phyloP scores from a whole-genome alignment of 1,140 invertebrate genomes.

The Trachymyrmex cornetzi region DNA sequence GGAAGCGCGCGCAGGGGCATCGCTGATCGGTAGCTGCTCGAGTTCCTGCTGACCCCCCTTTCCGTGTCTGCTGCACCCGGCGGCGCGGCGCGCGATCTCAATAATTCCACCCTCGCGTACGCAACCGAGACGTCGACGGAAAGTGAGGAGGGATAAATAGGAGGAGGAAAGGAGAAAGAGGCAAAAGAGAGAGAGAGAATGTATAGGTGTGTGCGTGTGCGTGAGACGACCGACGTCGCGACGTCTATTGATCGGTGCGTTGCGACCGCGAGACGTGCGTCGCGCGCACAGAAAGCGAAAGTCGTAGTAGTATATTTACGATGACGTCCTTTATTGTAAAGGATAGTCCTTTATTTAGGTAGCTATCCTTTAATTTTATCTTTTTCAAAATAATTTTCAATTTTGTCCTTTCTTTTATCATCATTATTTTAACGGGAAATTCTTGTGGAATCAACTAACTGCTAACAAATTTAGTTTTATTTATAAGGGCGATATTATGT shows the following conservation, averaged over 20 bases:
- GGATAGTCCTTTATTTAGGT: too few species aligned
- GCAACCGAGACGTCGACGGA: constrained; percentile 23
- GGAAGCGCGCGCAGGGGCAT: constrained; percentile 50
- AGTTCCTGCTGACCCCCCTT: constrained; percentile 36
- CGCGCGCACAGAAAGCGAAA: constrained; percentile 82
- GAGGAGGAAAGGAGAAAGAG: constrained; percentile 25
- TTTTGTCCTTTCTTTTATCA: too few species aligned
- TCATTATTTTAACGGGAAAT: too few species aligned
- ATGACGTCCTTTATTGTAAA: too few species aligned
- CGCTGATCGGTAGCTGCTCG: constrained; percentile 71
- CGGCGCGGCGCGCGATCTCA: constrained; percentile 67
- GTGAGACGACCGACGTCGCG: constrained; percentile 67
- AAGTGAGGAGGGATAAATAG: constrained; percentile 45
- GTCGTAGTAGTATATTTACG: constrained; percentile 61
- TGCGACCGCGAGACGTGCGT: constrained; percentile 79
- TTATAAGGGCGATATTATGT: too few species aligned
- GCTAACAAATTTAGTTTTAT: too few species aligned
- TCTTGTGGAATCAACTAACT: too few species aligned
- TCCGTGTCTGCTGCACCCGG: constrained; percentile 45
- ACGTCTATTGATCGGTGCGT: constrained; percentile 83
- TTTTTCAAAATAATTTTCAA: too few species aligned
- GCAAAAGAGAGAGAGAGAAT: not conserved
- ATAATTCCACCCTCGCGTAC: constrained; percentile 77
- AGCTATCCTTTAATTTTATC: too few species aligned
- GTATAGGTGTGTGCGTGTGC: not conserved